phyloP scores from a whole-genome alignment of 2,888 invertebrate genomes.

The Harpalus rubripes region DNA sequence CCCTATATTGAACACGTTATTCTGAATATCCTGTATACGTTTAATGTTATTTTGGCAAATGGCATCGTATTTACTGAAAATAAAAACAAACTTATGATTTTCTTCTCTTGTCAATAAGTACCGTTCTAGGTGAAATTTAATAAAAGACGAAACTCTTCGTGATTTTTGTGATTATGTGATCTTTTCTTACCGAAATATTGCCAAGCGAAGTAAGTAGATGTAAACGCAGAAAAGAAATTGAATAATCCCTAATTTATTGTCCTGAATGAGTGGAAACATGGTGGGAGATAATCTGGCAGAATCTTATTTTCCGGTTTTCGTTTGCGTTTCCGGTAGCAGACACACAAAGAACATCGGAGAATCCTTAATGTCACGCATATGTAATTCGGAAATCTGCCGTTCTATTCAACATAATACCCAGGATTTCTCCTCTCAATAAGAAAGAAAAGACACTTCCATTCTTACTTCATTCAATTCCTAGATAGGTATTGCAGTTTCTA shows the following conservation, averaged over 20 bases:
- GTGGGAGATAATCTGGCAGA: constrained; percentile 8
- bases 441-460: neutral
- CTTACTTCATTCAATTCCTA: neutral
- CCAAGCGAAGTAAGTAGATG: neutral
- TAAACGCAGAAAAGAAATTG: constrained; percentile 9
- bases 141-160: no score
- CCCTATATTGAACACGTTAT: no score
- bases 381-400: constrained; percentile 48
- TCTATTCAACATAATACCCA: constrained; percentile 10
- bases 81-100: no score
- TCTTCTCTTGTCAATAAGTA: no score
- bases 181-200: neutral
- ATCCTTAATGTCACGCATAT: constrained; percentile 44
- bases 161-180: no score
- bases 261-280: neutral
- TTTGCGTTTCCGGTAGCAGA: constrained; percentile 23
- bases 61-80: no score
- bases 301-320: constrained; percentile 29
- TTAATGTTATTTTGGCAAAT: no score
- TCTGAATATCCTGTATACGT: no score
- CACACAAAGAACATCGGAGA: constrained; percentile 26
- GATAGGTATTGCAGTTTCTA: neutral
- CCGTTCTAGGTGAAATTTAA: no score
- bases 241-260: constrained; percentile 24
- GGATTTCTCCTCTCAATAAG: neutral